Evolutionary conservation across 2,113 vertebrate species (phyloP).

Genomic region (Mandrillus leucophaeus): DNA sequence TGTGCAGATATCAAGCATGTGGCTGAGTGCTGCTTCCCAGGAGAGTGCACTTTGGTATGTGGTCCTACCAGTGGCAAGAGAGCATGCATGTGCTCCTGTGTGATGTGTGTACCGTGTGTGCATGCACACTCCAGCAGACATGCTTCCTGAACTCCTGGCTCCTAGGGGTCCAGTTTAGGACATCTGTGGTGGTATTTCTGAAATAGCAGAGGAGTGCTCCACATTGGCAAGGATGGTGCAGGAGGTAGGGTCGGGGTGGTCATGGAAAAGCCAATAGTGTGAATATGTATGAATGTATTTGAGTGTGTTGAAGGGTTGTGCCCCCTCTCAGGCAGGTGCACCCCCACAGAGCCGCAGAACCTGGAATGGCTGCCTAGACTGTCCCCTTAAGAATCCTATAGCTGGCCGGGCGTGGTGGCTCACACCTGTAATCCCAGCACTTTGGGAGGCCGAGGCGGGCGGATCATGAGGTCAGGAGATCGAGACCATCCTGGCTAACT

Average conservation of each 20-base stretch:
- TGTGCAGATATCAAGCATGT: rapidly evolving
- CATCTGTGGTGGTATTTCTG: neutral
- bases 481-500: too few relatives aligned
- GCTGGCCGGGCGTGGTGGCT: too few relatives aligned
- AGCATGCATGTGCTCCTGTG: neutral
- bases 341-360: neutral
- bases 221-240: neutral
- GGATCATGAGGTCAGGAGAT: too few relatives aligned
- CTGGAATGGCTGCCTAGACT: neutral
- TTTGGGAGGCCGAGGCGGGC: too few relatives aligned
- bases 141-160: neutral
- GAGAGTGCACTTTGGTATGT: neutral
- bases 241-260: neutral
- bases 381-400: neutral
- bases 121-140: neutral
- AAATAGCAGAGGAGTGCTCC: neutral
- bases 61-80: neutral
- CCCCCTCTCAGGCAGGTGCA: neutral
- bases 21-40: neutral
- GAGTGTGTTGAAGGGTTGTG: neutral
- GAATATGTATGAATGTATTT: neutral
- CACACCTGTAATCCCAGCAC: too few relatives aligned
- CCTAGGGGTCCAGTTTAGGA: neutral
- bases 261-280: neutral
- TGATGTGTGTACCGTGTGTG: neutral